phyloP scores from a whole-genome alignment of 2,888 invertebrate species.

The Drosophila leonis region DNA sequence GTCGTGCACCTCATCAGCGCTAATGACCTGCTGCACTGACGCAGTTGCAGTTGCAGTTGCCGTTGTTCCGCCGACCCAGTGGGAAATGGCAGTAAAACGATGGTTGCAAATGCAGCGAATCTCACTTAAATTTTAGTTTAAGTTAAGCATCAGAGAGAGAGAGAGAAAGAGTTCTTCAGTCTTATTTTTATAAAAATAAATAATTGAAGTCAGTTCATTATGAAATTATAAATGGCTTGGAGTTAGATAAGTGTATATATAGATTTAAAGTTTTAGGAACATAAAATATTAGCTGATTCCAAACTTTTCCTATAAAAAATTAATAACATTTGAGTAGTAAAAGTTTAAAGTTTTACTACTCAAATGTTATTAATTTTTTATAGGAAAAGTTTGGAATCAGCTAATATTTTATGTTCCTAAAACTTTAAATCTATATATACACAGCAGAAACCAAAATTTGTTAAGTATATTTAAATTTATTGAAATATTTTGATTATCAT shows the following conservation, averaged over 20 bases:
- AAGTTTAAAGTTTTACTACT: no score
- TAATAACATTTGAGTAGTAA: no score
- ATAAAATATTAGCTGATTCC: no score
- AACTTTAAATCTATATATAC: no score
- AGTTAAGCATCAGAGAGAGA: neutral
- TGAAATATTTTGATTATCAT: no score
- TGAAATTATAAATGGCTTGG: neutral
- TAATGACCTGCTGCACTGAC: constrained; percentile 74
- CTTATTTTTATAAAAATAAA: neutral
- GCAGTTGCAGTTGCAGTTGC: constrained; percentile 43
- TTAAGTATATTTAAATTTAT: no score
- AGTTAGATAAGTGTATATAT: neutral
- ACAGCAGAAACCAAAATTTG: no score
- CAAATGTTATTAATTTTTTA: no score
- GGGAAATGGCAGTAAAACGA: constrained; percentile 27
- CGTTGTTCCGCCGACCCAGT: constrained; percentile 21
- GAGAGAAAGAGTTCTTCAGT: neutral
- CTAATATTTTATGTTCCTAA: no score
- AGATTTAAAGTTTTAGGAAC: no score
- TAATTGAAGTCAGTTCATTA: neutral
- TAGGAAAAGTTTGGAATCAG: no score
- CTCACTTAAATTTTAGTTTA: neutral
- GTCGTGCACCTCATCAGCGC: constrained; percentile 67
- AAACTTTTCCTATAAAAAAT: no score
- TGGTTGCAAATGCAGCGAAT: neutral